Evolutionary conservation across 2,113 vertebrate species (phyloP), one percentile per base, ranked within the genome.

Genomic region (Alectura lathami): DNA sequence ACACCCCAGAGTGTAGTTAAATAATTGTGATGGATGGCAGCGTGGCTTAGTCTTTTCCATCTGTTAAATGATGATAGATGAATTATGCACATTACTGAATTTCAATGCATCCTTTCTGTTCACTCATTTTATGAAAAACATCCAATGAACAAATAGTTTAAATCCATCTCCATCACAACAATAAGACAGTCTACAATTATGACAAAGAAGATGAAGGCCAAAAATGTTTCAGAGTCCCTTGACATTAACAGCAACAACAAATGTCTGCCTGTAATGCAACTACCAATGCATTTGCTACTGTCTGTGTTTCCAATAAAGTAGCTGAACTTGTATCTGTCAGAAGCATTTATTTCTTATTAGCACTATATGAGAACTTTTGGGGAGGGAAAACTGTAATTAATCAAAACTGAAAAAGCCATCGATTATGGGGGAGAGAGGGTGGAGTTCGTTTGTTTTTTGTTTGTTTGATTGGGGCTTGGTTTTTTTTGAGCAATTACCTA

Each of bases 21-120:
- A 97, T 87, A 97, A 97, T 97, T 96, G 96, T 97, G 93, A 98
- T 97, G 97, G 97, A 99, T 98, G 97, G 98, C 97, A 98, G 97
- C 92, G 94, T 98, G 96, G 97, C 98, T 98, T 97, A 95, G 96
- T 98, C 92, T 91, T 97, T 97, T 96, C 96, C 95, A 98, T 97
- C 98, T 98, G 96, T 97, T 97, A 98, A 98, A 98, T 98, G 97
- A 97, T 98, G 98, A 99, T 98, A 96, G 97, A 98, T 98, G 98
- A 98, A 96, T 98, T 97, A 97, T 91, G 91, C 96, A 97, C 89
- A 88, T 93, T 95, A 96, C 78, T 87, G 87, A 97, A 97, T 98
- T 97, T 96, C 94, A 96, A 97, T 95, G 83, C 93, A 93, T 79
- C 89, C 88, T 96, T 94, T 91, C 95, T 96, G 89, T 97, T 98